phyloP scores from a whole-genome alignment of 2,888 invertebrate species.

The Salticus scenicus region DNA sequence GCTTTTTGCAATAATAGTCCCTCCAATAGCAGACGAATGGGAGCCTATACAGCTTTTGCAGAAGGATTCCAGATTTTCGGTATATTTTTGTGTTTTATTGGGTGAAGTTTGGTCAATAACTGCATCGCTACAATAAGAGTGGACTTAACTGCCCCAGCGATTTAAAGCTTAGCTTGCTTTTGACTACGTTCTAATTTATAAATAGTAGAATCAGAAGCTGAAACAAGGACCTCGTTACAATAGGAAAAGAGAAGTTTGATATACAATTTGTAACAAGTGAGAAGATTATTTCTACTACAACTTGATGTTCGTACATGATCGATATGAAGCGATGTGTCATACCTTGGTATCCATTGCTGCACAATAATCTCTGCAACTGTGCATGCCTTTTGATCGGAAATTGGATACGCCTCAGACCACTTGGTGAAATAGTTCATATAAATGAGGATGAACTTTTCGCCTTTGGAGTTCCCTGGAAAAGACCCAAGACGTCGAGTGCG shows the following conservation, averaged over 20 bases:
- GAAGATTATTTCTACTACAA: not conserved
- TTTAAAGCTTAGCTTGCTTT: not conserved
- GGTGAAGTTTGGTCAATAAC: not conserved
- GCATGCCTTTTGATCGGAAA: too few species aligned
- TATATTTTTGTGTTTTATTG: not conserved
- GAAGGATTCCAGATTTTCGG: not conserved
- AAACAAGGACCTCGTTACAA: not conserved
- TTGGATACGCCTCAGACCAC: too few species aligned
- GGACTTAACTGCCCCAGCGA: not conserved
- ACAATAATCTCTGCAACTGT: too few species aligned
- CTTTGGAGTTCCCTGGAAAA: too few species aligned
- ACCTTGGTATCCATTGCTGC: too few species aligned
- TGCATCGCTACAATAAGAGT: not conserved
- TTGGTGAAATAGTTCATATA: too few species aligned
- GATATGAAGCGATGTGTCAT: too few species aligned
- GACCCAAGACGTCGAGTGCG: too few species aligned
- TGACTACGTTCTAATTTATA: not conserved
- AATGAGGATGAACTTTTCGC: too few species aligned
- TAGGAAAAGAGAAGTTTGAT: not conserved
- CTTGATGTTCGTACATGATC: too few species aligned
- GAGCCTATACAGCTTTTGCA: not conserved
- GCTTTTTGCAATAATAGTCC: not conserved
- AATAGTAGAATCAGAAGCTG: not conserved
- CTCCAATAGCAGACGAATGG: not conserved
- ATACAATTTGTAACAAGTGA: not conserved